These are phyloP conservation scores for Dascillus cervinus DNA, from an alignment of 2,888 invertebrate genomes.

Conservation along the genomic window DNA sequence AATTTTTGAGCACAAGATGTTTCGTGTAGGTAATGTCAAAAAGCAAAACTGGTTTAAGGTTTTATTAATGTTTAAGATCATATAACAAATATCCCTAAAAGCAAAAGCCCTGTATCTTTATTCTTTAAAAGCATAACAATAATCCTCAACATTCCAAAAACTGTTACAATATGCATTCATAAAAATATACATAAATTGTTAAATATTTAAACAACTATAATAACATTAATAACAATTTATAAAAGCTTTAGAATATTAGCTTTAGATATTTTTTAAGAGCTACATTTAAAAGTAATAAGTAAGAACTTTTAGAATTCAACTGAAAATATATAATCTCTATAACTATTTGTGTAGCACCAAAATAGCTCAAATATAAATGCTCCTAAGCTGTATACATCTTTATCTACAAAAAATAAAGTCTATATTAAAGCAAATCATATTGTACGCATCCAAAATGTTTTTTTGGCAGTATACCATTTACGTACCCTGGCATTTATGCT, in stretches of 20 bases:
- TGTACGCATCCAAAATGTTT: background rate
- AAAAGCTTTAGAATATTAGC: constrained; percentile 9
- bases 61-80: constrained; percentile 24
- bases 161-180: constrained; percentile 22
- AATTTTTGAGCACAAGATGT: background rate
- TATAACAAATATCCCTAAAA: constrained; percentile 36
- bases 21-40: background rate
- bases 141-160: constrained; percentile 35
- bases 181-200: constrained; percentile 26
- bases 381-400: constrained; percentile 35
- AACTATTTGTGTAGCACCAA: constrained; percentile 41
- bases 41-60: background rate
- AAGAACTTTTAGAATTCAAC: constrained; percentile 13
- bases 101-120: constrained; percentile 36
- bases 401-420: constrained; percentile 30
- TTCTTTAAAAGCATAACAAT: constrained; percentile 35
- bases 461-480: constrained; percentile 22
- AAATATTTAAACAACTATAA: constrained; percentile 19
- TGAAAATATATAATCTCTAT: constrained; percentile 22
- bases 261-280: too few relatives aligned
- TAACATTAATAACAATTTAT: constrained; percentile 15
- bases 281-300: too few relatives aligned
- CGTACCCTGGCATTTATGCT: constrained; percentile 22
- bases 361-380: constrained; percentile 41
- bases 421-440: constrained; percentile 8